Evolutionary conservation across 2,113 vertebrate species (phyloP).

Genomic region (Capreolus pygargus): DNA sequence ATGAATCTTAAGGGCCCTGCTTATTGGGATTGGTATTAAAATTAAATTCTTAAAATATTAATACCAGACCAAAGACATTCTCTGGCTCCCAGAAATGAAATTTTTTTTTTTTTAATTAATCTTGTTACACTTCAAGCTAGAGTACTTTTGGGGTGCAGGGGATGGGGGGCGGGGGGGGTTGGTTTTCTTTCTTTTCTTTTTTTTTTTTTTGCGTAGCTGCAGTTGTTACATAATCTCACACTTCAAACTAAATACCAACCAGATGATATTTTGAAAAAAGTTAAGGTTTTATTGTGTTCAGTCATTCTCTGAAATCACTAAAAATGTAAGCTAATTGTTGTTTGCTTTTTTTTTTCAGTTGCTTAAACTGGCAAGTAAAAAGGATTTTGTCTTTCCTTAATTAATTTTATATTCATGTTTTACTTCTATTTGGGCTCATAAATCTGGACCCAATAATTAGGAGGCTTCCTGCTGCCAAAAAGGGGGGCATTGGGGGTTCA

Average conservation of each 20-base stretch:
- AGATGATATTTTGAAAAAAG: constrained; percentile 65
- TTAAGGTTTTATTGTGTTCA: constrained; percentile 72
- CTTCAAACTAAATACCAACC: background rate
- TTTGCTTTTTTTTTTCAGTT: constrained; percentile 77
- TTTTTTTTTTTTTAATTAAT: background rate
- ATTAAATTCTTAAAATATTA: constrained; percentile 25
- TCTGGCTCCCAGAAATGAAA: constrained; percentile 13
- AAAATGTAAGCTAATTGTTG: constrained; percentile 77
- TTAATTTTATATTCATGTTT: constrained; percentile 86
- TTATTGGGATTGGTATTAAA: background rate
- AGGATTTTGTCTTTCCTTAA: constrained; percentile 80
- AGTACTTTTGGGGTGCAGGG: background rate
- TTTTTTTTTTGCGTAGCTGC: background rate
- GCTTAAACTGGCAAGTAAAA: constrained; percentile 78
- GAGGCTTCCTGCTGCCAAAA: constrained; percentile 76
- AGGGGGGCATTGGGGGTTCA: background rate
- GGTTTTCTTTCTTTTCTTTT: background rate
- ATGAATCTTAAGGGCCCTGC: background rate
- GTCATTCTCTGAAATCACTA: constrained; percentile 72
- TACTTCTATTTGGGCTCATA: constrained; percentile 79
- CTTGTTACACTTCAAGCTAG: background rate
- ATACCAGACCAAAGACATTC: constrained; percentile 33
- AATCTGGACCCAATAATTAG: constrained; percentile 83
- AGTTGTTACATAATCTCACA: background rate
- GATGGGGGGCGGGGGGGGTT: background rate